Percentiles rank a stretch among this genome's conserved stretches.
phyloP scores from a whole-genome alignment of 2,888 invertebrate species.

The Acanthacorydalis orientalis region DNA sequence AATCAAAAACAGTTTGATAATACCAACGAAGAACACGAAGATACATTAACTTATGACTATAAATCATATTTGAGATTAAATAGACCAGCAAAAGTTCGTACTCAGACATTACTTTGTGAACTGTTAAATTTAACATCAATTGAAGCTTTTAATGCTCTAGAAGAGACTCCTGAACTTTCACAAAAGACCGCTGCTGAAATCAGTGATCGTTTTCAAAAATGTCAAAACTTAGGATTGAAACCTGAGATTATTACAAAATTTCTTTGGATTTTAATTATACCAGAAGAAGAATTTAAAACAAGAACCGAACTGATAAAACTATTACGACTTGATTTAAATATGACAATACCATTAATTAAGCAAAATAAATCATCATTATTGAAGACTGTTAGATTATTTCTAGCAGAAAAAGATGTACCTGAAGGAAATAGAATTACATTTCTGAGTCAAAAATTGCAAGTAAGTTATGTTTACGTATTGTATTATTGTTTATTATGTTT shows the following conservation, averaged over 20 bases:
- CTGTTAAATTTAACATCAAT: constrained; percentile 6
- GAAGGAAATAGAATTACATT: constrained; percentile 11
- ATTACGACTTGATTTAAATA: constrained; percentile 16
- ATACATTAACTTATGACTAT: too few relatives aligned
- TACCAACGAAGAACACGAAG: too few relatives aligned
- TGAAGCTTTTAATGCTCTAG: constrained; percentile 13
- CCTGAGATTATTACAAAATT: constrained; percentile 14
- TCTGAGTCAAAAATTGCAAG: constrained; percentile 14
- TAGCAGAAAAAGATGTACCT: constrained; percentile 8
- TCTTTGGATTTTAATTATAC: constrained; percentile 16
- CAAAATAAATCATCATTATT: constrained; percentile 11
- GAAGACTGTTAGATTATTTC: constrained; percentile 10
- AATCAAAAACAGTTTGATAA: too few relatives aligned
- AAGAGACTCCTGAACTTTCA: constrained; percentile 12
- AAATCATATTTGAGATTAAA: too few relatives aligned
- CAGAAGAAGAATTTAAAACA: constrained; percentile 10
- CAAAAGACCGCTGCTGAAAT: constrained; percentile 10
- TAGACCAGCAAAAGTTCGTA: too few relatives aligned
- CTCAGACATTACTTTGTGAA: background rate
- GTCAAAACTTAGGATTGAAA: constrained; percentile 13
- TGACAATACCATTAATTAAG: constrained; percentile 14
- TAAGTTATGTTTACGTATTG: constrained; percentile 7
- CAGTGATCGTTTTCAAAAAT: constrained; percentile 14
- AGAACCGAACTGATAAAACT: constrained; percentile 15
- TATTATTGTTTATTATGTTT: constrained; percentile 1